phyloP scores from a whole-genome alignment of 2,888 invertebrate species.

The Smittia sp. region DNA sequence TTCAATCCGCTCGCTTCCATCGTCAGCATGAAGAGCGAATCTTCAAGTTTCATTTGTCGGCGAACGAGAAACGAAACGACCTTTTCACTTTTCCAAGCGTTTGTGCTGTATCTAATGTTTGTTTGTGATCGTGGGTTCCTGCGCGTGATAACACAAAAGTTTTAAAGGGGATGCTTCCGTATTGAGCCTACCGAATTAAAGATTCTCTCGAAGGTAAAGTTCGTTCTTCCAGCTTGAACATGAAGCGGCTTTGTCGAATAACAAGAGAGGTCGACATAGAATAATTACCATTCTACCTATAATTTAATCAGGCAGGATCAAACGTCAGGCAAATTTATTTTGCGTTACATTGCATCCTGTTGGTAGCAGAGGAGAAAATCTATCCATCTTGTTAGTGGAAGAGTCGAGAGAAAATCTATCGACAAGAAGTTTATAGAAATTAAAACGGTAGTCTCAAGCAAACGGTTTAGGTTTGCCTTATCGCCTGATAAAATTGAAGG shows the following conservation, averaged over 20 bases:
- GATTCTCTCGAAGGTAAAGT: neutral
- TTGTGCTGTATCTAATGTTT: neutral
- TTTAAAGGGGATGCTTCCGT: conserved; percentile 8
- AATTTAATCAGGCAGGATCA: too few species aligned
- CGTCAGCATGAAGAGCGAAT: neutral
- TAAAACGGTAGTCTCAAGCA: neutral
- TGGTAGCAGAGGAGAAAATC: neutral
- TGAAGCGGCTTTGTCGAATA: neutral
- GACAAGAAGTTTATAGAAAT: too few species aligned
- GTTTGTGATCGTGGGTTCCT: conserved; percentile 1
- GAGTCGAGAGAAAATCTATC: too few species aligned
- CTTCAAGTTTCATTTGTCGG: conserved; percentile 6
- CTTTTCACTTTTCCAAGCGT: neutral
- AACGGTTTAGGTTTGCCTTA: neutral
- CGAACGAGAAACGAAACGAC: neutral
- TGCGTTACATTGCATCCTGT: too few species aligned
- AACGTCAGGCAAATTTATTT: too few species aligned
- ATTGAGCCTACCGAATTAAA: neutral
- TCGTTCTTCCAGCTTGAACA: neutral
- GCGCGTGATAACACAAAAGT: conserved; percentile 18
- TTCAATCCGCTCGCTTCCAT: neutral
- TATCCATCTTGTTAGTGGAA: neutral
- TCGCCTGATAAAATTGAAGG: neutral
- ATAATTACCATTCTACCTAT: too few species aligned
- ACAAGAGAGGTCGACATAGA: too few species aligned